Evolutionary conservation across 1,140 invertebrate species (phyloP).

Genomic region (Apis laboriosa): DNA sequence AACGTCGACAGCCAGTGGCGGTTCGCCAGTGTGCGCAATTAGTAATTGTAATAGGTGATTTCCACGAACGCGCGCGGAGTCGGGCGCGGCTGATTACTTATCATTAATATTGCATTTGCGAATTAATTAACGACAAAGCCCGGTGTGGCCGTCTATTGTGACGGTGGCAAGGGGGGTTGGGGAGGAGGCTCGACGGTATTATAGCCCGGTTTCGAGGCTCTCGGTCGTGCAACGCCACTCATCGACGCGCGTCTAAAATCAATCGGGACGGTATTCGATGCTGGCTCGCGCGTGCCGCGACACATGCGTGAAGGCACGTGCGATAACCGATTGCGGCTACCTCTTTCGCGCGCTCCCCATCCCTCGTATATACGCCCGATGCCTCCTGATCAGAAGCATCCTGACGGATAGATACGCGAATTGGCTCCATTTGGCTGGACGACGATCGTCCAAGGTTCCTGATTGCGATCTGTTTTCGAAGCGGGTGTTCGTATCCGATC

Average conservation of each 20-base stretch:
- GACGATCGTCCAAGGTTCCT: constrained; percentile 55
- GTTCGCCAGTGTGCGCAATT: constrained; percentile 63
- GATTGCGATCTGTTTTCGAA: constrained; percentile 56
- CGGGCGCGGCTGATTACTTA: constrained; percentile 76
- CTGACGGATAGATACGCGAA: constrained; percentile 57
- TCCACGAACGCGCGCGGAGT: constrained; percentile 52
- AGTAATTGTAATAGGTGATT: constrained; percentile 75
- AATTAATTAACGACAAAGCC: constrained; percentile 78
- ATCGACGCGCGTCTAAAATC: constrained; percentile 73
- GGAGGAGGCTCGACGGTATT: not conserved
- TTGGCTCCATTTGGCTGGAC: constrained; percentile 57
- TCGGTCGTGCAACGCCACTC: constrained; percentile 33
- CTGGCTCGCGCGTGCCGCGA: constrained; percentile 22
- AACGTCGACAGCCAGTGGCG: constrained; percentile 14
- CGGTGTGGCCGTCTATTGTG: constrained; percentile 65
- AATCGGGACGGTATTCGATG: constrained; percentile 60
- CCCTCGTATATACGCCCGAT: not conserved
- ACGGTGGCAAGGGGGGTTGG: constrained; percentile 23
- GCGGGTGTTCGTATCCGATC: constrained; percentile 28
- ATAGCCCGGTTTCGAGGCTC: constrained; percentile 11
- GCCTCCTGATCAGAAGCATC: constrained; percentile 24
- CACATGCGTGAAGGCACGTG: constrained; percentile 28
- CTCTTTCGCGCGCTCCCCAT: not conserved
- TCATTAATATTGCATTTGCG: constrained; percentile 77
- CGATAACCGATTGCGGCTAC: constrained; percentile 42